phyloP scores from a whole-genome alignment of 2,113 vertebrate genomes.

The Microcebus ravelobensis region DNA sequence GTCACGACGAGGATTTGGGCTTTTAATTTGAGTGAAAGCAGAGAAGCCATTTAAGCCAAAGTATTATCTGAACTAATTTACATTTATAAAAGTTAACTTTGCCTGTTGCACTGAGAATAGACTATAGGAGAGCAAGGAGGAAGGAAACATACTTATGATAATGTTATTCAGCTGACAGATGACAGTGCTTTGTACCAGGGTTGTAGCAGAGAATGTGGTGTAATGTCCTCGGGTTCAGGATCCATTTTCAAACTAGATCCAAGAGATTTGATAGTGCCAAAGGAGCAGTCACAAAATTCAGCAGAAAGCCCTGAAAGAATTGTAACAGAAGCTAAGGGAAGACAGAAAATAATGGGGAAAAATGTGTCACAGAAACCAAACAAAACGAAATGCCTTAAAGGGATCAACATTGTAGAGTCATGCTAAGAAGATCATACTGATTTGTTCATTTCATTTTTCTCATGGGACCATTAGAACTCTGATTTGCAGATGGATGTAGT shows the following conservation, averaged over 20 bases:
- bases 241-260: not conserved
- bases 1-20: rapidly evolving
- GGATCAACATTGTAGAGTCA: not conserved
- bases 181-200: not conserved
- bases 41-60: not conserved
- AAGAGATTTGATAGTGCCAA: not conserved
- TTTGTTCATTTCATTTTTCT: not conserved
- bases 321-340: not conserved
- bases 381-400: not conserved
- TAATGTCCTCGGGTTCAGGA: not conserved
- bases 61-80: not conserved
- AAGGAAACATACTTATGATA: not conserved
- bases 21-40: not conserved
- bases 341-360: not conserved
- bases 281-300: not conserved
- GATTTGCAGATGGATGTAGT: not conserved
- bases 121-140: not conserved
- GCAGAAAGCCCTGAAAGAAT: not conserved
- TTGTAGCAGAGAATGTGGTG: not conserved
- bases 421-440: not conserved
- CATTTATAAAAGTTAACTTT: not conserved
- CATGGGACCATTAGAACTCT: not conserved
- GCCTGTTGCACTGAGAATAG: not conserved
- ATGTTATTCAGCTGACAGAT: not conserved
- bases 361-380: not conserved